These are phyloP conservation scores for Phanerotoma sp. DNA, from an alignment of 2,888 invertebrate genomes.

Conservation along the genomic window DNA sequence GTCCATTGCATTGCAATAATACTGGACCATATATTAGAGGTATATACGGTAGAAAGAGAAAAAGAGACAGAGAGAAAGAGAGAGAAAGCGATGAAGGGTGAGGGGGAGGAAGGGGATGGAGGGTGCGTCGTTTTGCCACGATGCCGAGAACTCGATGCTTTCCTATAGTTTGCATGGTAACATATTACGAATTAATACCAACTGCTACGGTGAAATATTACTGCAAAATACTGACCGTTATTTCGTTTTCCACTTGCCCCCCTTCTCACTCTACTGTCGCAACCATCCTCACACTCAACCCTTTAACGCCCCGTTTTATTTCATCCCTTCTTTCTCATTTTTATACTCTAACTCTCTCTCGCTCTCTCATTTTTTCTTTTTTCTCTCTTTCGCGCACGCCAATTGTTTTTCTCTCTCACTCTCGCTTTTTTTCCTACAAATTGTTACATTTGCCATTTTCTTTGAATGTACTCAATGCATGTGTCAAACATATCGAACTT, in stretches of 20 bases:
- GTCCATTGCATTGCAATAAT: constrained; percentile 59
- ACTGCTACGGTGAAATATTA: constrained; percentile 58
- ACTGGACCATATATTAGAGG: constrained; percentile 57
- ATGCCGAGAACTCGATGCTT: constrained; percentile 33
- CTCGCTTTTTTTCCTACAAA: constrained; percentile 9
- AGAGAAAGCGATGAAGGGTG: constrained; percentile 27
- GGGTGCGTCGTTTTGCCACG: constrained; percentile 8
- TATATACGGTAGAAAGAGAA: too few species aligned
- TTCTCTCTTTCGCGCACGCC: not conserved
- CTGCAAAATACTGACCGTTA: constrained; percentile 58
- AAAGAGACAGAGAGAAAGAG: constrained; percentile 30
- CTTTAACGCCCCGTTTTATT: constrained; percentile 33
- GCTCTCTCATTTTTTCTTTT: too few species aligned
- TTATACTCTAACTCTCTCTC: too few species aligned
- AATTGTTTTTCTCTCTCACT: not conserved
- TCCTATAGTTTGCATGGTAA: constrained; percentile 56
- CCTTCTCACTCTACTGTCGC: constrained; percentile 1
- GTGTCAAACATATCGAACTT: constrained; percentile 5
- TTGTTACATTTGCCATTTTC: constrained; percentile 20
- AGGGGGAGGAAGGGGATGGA: constrained; percentile 22
- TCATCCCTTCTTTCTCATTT: too few species aligned
- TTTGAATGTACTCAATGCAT: constrained; percentile 18
- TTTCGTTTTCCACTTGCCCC: constrained; percentile 44
- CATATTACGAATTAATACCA: constrained; percentile 59
- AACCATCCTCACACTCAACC: constrained; percentile 3